Base-by-base conservation (phyloP, 2,113 vertebrate species). In the Sinosuthora webbiana region DNA sequence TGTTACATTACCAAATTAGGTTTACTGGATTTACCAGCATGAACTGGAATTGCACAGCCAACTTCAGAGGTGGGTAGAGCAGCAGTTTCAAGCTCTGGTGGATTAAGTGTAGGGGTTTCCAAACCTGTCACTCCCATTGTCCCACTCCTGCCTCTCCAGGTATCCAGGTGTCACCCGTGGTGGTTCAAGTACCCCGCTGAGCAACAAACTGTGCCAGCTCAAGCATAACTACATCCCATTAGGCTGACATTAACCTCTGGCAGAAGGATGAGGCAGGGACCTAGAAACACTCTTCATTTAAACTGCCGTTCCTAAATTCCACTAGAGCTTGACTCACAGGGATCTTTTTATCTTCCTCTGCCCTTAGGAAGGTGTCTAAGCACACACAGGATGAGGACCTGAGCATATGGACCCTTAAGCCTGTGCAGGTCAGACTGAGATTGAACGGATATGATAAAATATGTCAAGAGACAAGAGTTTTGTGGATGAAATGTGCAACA, bases 221-320 rank as follows among this genome's bases (percentile, higher is more conserved):
- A 67, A 47, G 77, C 77, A 62, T 70, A 83, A 62, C 81, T 74
- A 3, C 78, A 44, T 92, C 49, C 56, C 70, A 39, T 69, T 69
- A 87, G 70, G 70, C 74, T 89, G 87, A n/a, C 65, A 37, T 91
- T 41, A 78, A 82, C 84, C 84, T 87, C 65, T 85, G 84, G 87
- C 78, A 64, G 69, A 20, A 85, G 81, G 70, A 91, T 89, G 77
- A 82, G 53, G 44, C 20, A 78, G 22, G 90, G 60, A 60, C 31
- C 59, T 56, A 25, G 67, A 69, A 90, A 85, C 41, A 24, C 41
- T 44, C 10, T 13, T 37, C 55, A 60, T 85, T 91, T 60, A 65
- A 71, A 53, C 24, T 71, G n/a, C 88, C 37, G 6, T 42, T 80
- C 37, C 55, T 65, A 35, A 74, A 83, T 65, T 65, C 55, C 80